These are phyloP conservation scores for Drosophila pegasa DNA, from an alignment of 2,888 invertebrate species.

Conservation along the genomic window DNA sequence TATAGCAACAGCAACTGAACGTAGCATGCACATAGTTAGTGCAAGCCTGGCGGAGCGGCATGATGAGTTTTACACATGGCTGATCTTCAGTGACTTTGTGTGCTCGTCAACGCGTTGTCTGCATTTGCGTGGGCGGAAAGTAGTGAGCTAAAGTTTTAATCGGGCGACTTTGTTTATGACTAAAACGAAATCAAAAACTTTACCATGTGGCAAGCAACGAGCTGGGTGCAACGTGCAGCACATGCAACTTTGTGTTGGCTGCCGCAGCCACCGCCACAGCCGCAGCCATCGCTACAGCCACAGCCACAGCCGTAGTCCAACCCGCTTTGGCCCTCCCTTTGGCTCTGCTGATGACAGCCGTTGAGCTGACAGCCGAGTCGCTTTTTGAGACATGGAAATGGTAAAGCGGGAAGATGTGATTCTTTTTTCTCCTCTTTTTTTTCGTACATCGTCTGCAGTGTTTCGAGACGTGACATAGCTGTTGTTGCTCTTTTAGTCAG, in stretches of 20 bases:
- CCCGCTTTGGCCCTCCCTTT: not conserved
- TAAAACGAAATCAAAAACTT: slow-evolving; percentile 67
- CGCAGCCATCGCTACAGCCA: not conserved
- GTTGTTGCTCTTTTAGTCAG: slow-evolving; percentile 16
- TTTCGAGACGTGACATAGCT: slow-evolving; percentile 55
- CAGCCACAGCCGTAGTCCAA: not conserved
- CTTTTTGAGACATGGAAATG: slow-evolving; percentile 32
- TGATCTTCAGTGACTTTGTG: slow-evolving; percentile 49
- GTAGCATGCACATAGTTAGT: slow-evolving; percentile 39
- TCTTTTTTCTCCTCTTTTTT: slow-evolving; percentile 6
- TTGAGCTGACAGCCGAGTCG: slow-evolving; percentile 28
- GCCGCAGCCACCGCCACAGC: slow-evolving; percentile 2
- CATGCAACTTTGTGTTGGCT: slow-evolving; percentile 56
- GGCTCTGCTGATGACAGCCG: slow-evolving; percentile 51
- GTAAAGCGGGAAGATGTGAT: slow-evolving; percentile 11
- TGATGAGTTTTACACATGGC: slow-evolving; percentile 61
- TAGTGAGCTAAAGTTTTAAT: slow-evolving; percentile 60
- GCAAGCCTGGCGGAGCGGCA: slow-evolving; percentile 44
- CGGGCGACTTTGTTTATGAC: slow-evolving; percentile 63
- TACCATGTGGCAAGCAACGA: slow-evolving; percentile 55
- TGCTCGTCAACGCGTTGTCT: slow-evolving; percentile 38
- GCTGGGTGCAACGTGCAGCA: slow-evolving; percentile 55
- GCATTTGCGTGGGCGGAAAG: slow-evolving; percentile 43
- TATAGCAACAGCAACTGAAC: slow-evolving; percentile 18
- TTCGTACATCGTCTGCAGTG: slow-evolving; percentile 40